Conservation (phyloP, 23 tunicate species). For the Styela clava region DNA sequence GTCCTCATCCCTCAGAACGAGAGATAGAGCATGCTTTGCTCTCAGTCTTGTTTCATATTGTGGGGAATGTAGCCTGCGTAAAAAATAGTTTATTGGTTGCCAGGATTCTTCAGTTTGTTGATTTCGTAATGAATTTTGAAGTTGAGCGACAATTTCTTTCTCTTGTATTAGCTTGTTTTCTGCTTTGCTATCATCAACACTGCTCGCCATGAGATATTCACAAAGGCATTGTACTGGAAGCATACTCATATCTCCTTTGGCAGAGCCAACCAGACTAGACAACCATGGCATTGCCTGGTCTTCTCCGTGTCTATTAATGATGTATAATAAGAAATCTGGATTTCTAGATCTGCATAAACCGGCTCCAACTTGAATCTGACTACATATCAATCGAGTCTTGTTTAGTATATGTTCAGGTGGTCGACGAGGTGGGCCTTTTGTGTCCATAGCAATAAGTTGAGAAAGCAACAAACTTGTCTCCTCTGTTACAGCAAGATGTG, state of each 20-base stretch:
- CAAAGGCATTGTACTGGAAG: constrained; percentile 87
- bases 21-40: constrained; percentile 48
- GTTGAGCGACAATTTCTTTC: constrained; percentile 19
- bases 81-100: constrained; percentile 63
- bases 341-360: constrained; percentile 71
- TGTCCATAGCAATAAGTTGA: constrained; percentile 84
- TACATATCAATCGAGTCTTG: constrained; percentile 37
- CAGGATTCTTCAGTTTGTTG: constrained; percentile 3
- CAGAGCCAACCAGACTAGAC: constrained; percentile 64
- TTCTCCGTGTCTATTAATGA: constrained; percentile 88
- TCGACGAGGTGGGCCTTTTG: constrained; percentile 68
- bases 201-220: constrained; percentile 66
- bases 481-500: constrained; percentile 63
- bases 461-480: constrained; percentile 67
- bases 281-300: constrained; percentile 89
- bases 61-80: constrained; percentile 59
- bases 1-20: constrained; percentile 16
- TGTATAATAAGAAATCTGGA: constrained; percentile 79
- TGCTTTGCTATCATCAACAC: constrained; percentile 51
- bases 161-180: not conserved
- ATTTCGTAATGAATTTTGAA: not conserved
- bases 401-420: constrained; percentile 79
- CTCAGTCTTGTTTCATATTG: constrained; percentile 39
- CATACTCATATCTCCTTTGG: constrained; percentile 62
- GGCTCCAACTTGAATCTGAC: constrained; percentile 51